Percentiles rank a stretch among this genome's conserved stretches.
phyloP scores from a whole-genome alignment of 2,113 vertebrate genomes.

The Aegithalos caudatus region DNA sequence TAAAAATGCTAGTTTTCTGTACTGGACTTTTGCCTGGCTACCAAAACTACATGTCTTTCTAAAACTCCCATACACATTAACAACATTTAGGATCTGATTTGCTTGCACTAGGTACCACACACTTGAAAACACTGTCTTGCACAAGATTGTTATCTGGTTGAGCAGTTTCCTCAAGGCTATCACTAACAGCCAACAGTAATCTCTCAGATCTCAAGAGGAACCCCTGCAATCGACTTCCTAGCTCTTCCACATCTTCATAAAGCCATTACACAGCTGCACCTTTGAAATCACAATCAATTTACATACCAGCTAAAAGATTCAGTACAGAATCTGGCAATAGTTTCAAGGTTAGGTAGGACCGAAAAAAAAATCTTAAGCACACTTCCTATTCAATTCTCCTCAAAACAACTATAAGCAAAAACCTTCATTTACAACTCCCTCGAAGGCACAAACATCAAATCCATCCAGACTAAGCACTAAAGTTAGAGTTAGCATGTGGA shows the following conservation, averaged over 20 bases:
- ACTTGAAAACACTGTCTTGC: background rate
- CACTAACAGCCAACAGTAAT: background rate
- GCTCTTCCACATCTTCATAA: background rate
- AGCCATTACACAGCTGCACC: background rate
- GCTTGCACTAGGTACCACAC: background rate
- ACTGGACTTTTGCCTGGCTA: background rate
- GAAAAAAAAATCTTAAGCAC: background rate
- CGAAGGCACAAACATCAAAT: background rate
- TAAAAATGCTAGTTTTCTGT: background rate
- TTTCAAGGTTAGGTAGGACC: background rate
- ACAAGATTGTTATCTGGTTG: background rate
- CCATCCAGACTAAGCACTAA: background rate
- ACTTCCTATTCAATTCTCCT: background rate
- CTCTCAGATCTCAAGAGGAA: background rate
- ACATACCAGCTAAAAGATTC: background rate
- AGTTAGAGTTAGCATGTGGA: background rate
- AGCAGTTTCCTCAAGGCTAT: background rate
- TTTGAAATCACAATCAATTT: background rate
- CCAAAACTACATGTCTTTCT: background rate
- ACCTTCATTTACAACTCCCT: background rate
- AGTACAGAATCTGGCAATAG: background rate
- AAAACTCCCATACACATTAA: background rate
- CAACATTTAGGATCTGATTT: background rate
- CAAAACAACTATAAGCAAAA: background rate
- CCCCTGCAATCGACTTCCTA: background rate